Evolutionary conservation across 2,888 invertebrate genomes (phyloP).

Genomic region (Drosophila affinis): DNA sequence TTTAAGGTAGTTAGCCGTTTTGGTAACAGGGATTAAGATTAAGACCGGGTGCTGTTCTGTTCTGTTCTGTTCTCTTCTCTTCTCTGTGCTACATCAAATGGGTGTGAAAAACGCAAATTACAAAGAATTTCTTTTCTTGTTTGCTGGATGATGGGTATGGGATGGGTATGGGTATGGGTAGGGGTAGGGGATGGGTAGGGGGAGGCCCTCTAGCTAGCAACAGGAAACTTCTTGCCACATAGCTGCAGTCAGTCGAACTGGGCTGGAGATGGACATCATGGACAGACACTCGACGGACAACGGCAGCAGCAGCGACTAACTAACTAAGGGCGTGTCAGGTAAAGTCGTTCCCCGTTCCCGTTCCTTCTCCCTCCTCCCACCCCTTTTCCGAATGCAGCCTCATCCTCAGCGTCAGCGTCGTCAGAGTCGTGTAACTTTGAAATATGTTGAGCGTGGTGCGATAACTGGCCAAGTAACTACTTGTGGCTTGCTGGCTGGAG

Average conservation of each 20-base stretch:
- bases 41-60: conserved; percentile 62
- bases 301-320: conserved; percentile 57
- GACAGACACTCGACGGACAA: conserved; percentile 25
- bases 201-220: conserved; percentile 41
- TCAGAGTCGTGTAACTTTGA: conserved; percentile 79
- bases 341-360: conserved; percentile 29
- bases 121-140: conserved; percentile 65
- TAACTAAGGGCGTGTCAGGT: conserved; percentile 76
- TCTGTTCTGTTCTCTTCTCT: conserved; percentile 39
- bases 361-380: no score
- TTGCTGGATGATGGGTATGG: conserved; percentile 12
- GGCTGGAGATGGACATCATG: conserved; percentile 35
- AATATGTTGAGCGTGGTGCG: conserved; percentile 75
- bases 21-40: conserved; percentile 79
- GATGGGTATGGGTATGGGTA: conserved; percentile 4
- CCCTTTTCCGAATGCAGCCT: no score
- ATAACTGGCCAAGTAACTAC: conserved; percentile 75
- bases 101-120: conserved; percentile 79
- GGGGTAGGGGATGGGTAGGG: conserved; percentile 11
- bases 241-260: conserved; percentile 50
- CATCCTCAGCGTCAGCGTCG: conserved; percentile 53
- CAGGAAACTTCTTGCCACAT: conserved; percentile 75
- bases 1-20: conserved; percentile 71
- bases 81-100: conserved; percentile 67
- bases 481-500: conserved; percentile 1